Base-by-base conservation (phyloP, 2,113 vertebrate genomes). In the Sclerurus mexicanus region DNA sequence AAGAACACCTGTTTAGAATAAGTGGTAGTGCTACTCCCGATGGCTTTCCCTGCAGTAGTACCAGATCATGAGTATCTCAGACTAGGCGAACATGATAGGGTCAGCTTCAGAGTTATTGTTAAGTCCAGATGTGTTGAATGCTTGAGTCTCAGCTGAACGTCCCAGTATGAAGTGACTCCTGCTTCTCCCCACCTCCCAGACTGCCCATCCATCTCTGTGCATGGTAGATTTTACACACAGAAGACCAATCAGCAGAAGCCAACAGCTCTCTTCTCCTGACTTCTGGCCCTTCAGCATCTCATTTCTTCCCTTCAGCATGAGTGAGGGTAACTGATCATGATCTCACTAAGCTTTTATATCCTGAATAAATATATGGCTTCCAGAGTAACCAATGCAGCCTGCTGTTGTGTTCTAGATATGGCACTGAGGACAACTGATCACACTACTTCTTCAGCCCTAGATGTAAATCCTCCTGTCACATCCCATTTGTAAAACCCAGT, bases 381-480 rank as follows among this genome's bases (percentile, higher is more conserved):
- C 52, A 90, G 42, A 78, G 67, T 35, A 63, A 72, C 10, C 37
- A 53, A 3, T 46, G 15, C 31, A 72, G 42, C 20, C 31, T 84
- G 23, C 31, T 76, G 20, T 55, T 42, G 53, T 59, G 5, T 64
- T 83, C 55, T 59, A 68, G 66, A 27, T 68, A 33, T 52, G 53
- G 21, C 58, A 76, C 44, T 28, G 28, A 46, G 37, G 37, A 84
- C 17, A 74, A 27, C 14, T 16, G 42, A 63, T 67, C 8, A 17
- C 33, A 80, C 55, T 62, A 24, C 23, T 58, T 27, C 33, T 49
- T 82, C 39, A 76, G 37, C 6, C 18, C 3, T 49, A 50, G 12
- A 46, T 95, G n/a, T 90, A 93, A 97, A 91, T 79, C 87, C 37
- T 94, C 33, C 71, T 94, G 64, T 53, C 28, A 58, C 73, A 92